Conservation (phyloP, 1,140 invertebrate genomes). For the Protaetia brevitarsis region DNA sequence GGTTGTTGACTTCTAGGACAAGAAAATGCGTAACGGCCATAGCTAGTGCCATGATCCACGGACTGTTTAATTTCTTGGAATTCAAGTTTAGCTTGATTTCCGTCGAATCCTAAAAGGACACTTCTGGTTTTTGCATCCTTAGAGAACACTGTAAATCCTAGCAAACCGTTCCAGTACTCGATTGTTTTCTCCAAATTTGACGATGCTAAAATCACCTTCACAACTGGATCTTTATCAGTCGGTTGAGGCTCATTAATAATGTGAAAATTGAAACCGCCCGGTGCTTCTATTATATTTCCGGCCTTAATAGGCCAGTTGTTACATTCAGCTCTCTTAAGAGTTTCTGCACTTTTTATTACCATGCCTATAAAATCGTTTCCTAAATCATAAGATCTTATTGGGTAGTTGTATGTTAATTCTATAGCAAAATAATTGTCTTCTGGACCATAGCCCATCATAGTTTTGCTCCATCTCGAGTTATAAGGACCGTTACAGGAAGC, state of each 20-base stretch:
- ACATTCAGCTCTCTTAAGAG: conserved; percentile 67
- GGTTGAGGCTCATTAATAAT: conserved; percentile 70
- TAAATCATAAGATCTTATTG: conserved; percentile 76
- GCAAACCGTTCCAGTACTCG: conserved; percentile 78
- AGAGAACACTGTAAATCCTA: conserved; percentile 70
- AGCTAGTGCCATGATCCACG: conserved; percentile 85
- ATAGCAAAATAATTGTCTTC: conserved; percentile 95
- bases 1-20: conserved; percentile 76
- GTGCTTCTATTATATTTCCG: conserved; percentile 65
- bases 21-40: conserved; percentile 92
- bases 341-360: conserved; percentile 76
- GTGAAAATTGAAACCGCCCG: conserved; percentile 88
- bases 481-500: conserved; percentile 85
- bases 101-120: conserved; percentile 66
- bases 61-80: conserved; percentile 64
- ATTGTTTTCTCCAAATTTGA: conserved; percentile 74
- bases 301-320: conserved; percentile 60
- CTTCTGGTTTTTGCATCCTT: conserved; percentile 57
- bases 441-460: conserved; percentile 97
- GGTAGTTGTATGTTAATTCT: conserved; percentile 98
- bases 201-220: conserved; percentile 75
- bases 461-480: conserved; percentile 87
- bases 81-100: conserved; percentile 74
- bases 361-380: conserved; percentile 91
- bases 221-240: conserved; percentile 72